Evolutionary conservation across 2,888 invertebrate species (phyloP).

Genomic region (Psylliodes chrysocephalus): DNA sequence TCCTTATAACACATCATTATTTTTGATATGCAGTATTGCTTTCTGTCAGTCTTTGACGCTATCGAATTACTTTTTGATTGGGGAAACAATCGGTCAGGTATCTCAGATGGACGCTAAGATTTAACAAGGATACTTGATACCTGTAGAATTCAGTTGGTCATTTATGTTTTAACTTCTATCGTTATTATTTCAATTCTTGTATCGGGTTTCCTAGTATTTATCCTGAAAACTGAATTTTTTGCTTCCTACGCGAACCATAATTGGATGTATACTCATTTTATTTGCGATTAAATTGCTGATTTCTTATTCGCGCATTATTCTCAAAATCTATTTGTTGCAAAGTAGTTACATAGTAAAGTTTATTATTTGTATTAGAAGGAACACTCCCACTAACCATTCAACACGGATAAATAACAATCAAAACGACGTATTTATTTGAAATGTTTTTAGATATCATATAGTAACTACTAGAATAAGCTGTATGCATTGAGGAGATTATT

Average conservation of each 20-base stretch:
- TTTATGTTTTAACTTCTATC: constrained; percentile 50
- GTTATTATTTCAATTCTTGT: constrained; percentile 44
- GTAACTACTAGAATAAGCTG: too few species aligned
- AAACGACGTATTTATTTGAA: too few species aligned
- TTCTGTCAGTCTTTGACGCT: constrained; percentile 54
- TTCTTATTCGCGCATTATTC: too few species aligned
- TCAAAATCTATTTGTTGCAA: too few species aligned
- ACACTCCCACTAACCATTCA: too few species aligned
- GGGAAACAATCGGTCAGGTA: constrained; percentile 58
- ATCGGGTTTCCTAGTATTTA: constrained; percentile 34
- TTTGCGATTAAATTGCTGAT: too few species aligned
- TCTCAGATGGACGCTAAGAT: constrained; percentile 50
- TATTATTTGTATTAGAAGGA: too few species aligned
- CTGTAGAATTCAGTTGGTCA: constrained; percentile 55
- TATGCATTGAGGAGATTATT: too few species aligned
- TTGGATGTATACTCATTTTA: too few species aligned
- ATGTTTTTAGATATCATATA: too few species aligned
- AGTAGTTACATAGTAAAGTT: too few species aligned
- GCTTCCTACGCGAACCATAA: constrained; percentile 13
- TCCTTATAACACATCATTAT: constrained; percentile 63
- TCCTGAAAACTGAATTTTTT: constrained; percentile 44
- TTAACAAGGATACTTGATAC: constrained; percentile 60
- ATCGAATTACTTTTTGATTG: constrained; percentile 63
- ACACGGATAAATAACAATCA: too few species aligned
- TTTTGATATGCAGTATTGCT: constrained; percentile 60